Evolutionary conservation across 2,797 vertebrate genomes (phyloP), one percentile per base, ranked within the genome.

Genomic region (Chelmon rostratus): DNA sequence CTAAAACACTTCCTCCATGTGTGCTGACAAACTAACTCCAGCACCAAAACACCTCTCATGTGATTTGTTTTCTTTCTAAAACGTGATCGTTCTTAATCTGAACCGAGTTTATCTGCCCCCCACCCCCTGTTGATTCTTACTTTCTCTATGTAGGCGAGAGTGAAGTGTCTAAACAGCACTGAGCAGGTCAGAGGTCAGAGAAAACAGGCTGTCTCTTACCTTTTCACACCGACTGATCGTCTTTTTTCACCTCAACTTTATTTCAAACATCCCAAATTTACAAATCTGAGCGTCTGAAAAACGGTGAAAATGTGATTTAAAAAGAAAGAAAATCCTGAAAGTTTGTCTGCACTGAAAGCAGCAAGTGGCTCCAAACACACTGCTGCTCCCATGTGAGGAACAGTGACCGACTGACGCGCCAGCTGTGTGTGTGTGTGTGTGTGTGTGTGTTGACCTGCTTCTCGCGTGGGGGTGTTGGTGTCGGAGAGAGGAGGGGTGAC

Each of bases 401-500:
- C 7, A 46, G 52, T 82, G 82, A 86, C 58, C 52, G n/a, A 74
- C 78, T 65, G 73, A 76, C 59, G 3, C 18, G 4, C 58, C 5
- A 61, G 50, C 52, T 53, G 70, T 78, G 72, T 66, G 76, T 76
- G 73, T 75, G 56, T 31, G 79, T 66, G 76, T 74, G 81, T 82
- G 83, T 74, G 67, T 67, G 57, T 73, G 74, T 91, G 80, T 62
- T 90, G 91, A 91, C 89, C 85, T 88, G 84, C 72, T 91, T 92
- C 84, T 84, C 92, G 89, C 84, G 85, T 78, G 84, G 88, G 90
- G 83, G 73, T 70, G 80, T 49, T 70, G 64, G 64, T 57, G 72
- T 49, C 40, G 81, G 86, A 63, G 53, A 66, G 88, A 86, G 86
- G 91, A 42, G 8, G 95, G 94, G 95, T 88, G 91, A 92, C 92